phyloP scores from a whole-genome alignment of 2,113 vertebrate genomes.

The Cyphomyrus discorhynchus region DNA sequence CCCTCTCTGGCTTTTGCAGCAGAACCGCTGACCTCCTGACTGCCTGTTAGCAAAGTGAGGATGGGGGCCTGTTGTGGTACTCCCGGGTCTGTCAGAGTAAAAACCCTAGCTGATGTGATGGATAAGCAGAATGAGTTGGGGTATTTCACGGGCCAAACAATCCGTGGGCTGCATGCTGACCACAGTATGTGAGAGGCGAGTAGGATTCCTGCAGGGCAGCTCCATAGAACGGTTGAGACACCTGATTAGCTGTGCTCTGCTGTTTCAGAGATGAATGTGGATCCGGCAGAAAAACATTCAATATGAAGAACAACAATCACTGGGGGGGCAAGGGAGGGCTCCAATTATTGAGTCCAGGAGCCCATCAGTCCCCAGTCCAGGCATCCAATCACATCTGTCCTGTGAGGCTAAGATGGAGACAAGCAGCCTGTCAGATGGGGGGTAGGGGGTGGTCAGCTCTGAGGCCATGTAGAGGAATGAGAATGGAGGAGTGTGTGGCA shows the following conservation, averaged over 20 bases:
- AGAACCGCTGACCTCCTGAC: background rate
- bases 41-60: background rate
- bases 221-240: background rate
- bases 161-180: background rate
- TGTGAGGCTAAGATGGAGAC: conserved; percentile 15
- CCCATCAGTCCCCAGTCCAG: conserved; percentile 10
- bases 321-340: background rate
- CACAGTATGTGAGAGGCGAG: background rate
- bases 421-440: conserved; percentile 9
- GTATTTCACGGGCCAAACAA: background rate
- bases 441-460: background rate
- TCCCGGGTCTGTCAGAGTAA: background rate
- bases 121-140: background rate
- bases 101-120: background rate
- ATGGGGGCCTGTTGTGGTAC: background rate
- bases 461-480: background rate
- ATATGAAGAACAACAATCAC: conserved; percentile 7
- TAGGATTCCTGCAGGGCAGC: background rate
- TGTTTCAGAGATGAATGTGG: conserved; percentile 5
- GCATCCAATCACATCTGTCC: conserved; percentile 24
- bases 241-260: background rate
- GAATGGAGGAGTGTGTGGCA: background rate
- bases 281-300: background rate
- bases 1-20: background rate
- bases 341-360: background rate